phyloP scores from a whole-genome alignment of 2,113 vertebrate species.

The Excalfactoria chinensis region DNA sequence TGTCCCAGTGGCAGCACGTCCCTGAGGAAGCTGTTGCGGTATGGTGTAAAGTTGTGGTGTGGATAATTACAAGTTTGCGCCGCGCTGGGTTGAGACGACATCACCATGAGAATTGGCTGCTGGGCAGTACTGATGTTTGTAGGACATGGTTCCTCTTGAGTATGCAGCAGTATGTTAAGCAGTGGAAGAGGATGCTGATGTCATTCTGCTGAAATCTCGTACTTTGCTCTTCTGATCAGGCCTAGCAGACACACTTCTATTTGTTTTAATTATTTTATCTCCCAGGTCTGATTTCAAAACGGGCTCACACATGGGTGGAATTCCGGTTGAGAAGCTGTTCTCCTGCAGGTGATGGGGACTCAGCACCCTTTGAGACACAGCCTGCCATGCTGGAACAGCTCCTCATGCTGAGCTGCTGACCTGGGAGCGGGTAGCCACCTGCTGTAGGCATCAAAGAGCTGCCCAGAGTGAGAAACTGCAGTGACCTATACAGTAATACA shows the following conservation, averaged over 20 bases:
- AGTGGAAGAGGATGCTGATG: background rate
- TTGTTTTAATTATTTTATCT: background rate
- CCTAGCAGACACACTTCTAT: background rate
- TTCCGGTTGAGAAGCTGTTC: background rate
- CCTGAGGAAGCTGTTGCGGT: background rate
- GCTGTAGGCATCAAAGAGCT: background rate
- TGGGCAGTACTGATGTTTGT: background rate
- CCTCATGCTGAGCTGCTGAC: background rate
- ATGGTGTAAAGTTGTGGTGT: background rate
- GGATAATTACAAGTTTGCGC: background rate
- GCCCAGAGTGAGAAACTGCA: background rate
- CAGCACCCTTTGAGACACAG: too few species aligned
- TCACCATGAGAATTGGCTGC: background rate
- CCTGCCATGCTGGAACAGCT: background rate
- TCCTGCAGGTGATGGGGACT: too few species aligned
- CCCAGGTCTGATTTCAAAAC: background rate
- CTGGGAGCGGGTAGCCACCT: background rate
- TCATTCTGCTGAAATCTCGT: background rate
- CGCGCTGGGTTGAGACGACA: background rate
- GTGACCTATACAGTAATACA: too few species aligned
- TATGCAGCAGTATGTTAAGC: background rate
- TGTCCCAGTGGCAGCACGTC: background rate
- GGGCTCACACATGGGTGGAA: background rate
- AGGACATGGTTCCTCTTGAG: background rate
- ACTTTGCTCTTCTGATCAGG: background rate